These are phyloP conservation scores for Gyps fulvus DNA, from an alignment of 2,113 vertebrate species.

Conservation along the genomic window DNA sequence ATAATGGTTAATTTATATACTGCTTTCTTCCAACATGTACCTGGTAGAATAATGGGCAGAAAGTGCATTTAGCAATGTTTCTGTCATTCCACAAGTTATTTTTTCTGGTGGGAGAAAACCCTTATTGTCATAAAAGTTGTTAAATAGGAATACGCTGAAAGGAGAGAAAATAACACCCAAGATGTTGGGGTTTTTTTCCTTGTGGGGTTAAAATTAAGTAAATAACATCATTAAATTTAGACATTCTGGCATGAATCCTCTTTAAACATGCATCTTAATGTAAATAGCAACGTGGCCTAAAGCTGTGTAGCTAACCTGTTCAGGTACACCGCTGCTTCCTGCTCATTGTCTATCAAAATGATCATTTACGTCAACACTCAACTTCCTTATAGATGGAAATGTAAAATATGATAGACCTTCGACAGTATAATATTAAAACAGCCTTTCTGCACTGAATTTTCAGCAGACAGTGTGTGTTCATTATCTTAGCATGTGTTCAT, in stretches of 20 bases:
- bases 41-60: not conserved
- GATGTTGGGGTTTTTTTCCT: not conserved
- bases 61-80: not conserved
- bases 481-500: not conserved
- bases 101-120: not conserved
- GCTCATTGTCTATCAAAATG: not conserved
- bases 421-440: not conserved
- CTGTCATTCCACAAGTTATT: not conserved
- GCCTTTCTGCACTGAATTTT: not conserved
- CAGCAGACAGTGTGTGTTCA: not conserved
- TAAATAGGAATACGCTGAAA: not conserved
- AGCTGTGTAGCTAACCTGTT: not conserved
- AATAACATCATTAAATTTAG: not conserved
- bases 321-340: not conserved
- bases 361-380: not conserved
- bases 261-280: not conserved
- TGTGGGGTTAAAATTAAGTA: not conserved
- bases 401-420: not conserved
- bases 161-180: not conserved
- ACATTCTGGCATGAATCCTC: not conserved
- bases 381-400: not conserved
- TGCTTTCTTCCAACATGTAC: not conserved
- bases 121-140: not conserved
- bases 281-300: not conserved
- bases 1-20: not conserved